phyloP scores from a whole-genome alignment of 2,797 vertebrate genomes.

The Chiloscyllium punctatum region DNA sequence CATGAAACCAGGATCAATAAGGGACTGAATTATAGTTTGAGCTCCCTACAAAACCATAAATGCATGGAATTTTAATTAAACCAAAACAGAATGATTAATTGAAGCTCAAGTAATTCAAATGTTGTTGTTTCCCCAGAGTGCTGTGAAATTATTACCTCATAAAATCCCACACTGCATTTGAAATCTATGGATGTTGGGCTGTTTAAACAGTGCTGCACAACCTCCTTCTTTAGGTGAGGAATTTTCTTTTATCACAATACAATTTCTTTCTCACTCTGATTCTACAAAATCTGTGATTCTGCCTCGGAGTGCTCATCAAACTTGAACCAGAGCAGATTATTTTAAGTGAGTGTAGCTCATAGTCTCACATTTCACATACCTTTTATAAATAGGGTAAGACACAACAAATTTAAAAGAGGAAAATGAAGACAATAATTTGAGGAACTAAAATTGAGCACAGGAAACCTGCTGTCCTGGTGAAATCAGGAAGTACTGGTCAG shows the following conservation, averaged over 20 bases:
- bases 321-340: neutral
- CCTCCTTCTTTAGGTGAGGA: neutral
- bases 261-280: neutral
- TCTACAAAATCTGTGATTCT: neutral
- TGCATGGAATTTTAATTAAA: conserved; percentile 18
- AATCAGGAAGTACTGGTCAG: neutral
- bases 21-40: neutral
- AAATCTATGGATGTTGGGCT: neutral
- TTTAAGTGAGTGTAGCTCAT: neutral
- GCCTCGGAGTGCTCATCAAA: neutral
- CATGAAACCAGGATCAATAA: neutral
- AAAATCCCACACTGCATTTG: neutral
- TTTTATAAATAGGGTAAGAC: neutral
- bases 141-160: neutral
- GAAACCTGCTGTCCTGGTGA: neutral
- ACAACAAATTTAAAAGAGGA: neutral
- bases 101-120: neutral
- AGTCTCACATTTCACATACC: too few relatives aligned
- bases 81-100: neutral
- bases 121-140: conserved; percentile 23
- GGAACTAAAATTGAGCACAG: neutral
- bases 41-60: neutral
- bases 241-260: neutral
- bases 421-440: neutral
- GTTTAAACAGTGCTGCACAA: neutral